Conservation (phyloP, 1,140 invertebrate genomes). For the Yoshiicerus persimilis region DNA sequence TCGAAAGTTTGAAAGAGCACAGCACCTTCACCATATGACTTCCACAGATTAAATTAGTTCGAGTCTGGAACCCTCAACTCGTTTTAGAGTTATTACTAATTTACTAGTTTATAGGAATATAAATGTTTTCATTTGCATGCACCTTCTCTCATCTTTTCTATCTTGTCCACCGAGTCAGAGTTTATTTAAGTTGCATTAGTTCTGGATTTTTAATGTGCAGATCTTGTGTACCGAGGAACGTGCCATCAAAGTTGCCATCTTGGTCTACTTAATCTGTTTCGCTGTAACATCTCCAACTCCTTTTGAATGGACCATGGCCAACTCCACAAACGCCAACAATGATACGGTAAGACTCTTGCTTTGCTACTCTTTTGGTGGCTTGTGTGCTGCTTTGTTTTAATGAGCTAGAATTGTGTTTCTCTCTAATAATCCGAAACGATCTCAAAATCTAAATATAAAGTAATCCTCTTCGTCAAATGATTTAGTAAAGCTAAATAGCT, state of each 20-base stretch:
- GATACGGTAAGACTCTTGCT: constrained; percentile 37
- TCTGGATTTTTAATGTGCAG: constrained; percentile 27
- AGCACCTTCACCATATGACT: too few species aligned
- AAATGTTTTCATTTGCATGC: background rate
- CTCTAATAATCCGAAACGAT: too few species aligned
- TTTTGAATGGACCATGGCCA: constrained; percentile 61
- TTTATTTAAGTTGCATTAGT: constrained; percentile 23
- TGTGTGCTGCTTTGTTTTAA: background rate
- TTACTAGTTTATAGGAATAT: background rate
- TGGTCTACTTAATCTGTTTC: constrained; percentile 66
- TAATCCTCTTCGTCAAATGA: too few species aligned
- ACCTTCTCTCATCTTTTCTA: background rate
- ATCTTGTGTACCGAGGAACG: constrained; percentile 57
- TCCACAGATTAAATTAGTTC: too few species aligned
- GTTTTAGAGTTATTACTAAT: background rate
- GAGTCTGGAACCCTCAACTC: too few species aligned
- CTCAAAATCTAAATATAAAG: too few species aligned
- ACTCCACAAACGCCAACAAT: constrained; percentile 47
- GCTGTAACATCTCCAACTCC: constrained; percentile 64
- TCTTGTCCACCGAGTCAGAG: background rate
- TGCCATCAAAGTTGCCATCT: constrained; percentile 61
- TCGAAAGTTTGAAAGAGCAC: background rate
- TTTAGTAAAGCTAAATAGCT: too few species aligned
- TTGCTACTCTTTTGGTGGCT: background rate
- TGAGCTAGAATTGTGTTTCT: too few species aligned